Evolutionary conservation across 2,113 vertebrate genomes (phyloP).

Genomic region (Pachycephala philippinensis): DNA sequence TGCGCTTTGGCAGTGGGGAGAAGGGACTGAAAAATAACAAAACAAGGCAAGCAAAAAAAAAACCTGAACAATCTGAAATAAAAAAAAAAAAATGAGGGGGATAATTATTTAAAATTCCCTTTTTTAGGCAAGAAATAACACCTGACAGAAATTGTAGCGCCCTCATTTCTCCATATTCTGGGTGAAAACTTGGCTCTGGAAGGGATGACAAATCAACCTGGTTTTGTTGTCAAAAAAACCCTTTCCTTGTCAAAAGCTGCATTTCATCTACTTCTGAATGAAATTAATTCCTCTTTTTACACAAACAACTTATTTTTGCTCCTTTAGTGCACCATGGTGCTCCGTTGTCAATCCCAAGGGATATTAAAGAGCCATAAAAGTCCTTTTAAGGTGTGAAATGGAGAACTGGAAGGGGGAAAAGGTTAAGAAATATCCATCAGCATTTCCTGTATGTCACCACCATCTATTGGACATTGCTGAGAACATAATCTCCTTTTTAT

Average conservation of each 20-base stretch:
- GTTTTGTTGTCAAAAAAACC: not conserved
- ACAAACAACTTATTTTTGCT: rapidly evolving
- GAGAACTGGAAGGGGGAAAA: too few species aligned
- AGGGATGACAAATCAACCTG: not conserved
- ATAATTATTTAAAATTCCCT: not conserved
- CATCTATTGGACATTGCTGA: not conserved
- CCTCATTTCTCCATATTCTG: too few species aligned
- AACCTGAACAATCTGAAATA: not conserved
- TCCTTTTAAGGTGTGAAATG: not conserved
- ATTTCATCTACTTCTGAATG: not conserved
- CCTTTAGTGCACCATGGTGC: rapidly evolving
- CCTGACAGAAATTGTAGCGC: not conserved
- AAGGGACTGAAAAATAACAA: not conserved
- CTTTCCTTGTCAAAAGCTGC: not conserved
- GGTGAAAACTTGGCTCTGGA: not conserved
- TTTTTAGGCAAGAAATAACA: not conserved
- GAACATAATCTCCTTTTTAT: not conserved
- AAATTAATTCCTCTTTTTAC: not conserved
- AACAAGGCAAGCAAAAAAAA: not conserved
- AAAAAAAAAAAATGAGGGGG: rapidly evolving
- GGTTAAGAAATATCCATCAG: not conserved
- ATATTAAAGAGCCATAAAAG: not conserved
- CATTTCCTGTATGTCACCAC: not conserved
- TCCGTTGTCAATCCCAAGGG: rapidly evolving
- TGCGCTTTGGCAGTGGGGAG: not conserved